Base-by-base conservation (phyloP, 2,888 invertebrate species). In the Hanleya hanleyi region DNA sequence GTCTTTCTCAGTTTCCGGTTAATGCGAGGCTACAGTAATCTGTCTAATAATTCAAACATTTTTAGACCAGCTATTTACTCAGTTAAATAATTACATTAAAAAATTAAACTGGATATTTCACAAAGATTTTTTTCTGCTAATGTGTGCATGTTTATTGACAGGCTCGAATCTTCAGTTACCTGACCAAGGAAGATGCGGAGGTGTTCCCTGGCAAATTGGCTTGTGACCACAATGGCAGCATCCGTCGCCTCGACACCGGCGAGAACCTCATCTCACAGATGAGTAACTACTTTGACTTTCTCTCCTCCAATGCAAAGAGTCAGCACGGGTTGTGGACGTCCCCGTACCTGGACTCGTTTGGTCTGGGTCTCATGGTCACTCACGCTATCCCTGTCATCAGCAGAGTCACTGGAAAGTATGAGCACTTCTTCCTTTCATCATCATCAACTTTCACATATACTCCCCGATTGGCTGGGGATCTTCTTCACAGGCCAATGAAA, bases 211-310 rank as follows among this genome's bases (percentile, higher is more conserved):
- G 91, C 4, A 86, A 84, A 38, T 80, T 90, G 51, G 88, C 90
- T 7, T 90, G 90, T 82, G 77, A 80, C 36, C 87, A 89, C 78
- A 80, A 83, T 64, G 91, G 91, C 64, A 89, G 88, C 77, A 77
- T 91, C 77, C 84, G 85, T 70, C 90, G 90, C 67, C 83, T 91
- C 32, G 79, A 75, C 37, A 86, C 85, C 4, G 90, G 91, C 26
- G 90, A 90, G 77, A 90, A 91, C 76, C 85, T 91, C 32, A 91
- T 91, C 76, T 89, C 90, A 7, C 87, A 91, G 83, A 90, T 91
- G 90, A 84, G 84, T 68, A 89, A 90, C 80, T 91, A 91, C 80
- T 91, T 91, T 79, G 89, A 89, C 74, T 91, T 89, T 76, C 79
- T 91, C 74, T 87, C 90, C 0, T 80, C 84, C 26, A 89, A 87